A percentile compares a stretch with the other conserved stretches of the same genome.
Conservation (phyloP, 2,888 invertebrate genomes). For the Gortyna flavago region DNA sequence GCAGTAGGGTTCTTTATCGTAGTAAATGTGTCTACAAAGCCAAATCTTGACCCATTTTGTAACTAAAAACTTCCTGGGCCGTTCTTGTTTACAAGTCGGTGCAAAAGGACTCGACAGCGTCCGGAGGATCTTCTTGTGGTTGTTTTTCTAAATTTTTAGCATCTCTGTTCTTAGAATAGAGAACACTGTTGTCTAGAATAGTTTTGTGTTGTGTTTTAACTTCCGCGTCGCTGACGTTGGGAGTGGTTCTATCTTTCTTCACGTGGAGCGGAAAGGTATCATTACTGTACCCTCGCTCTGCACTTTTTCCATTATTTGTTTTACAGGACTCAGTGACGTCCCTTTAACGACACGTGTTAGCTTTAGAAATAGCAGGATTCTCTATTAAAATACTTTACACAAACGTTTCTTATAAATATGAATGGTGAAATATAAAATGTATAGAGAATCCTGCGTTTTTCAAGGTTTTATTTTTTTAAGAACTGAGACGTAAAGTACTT, state of each 20-base stretch:
- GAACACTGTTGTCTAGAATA: conserved; percentile 75
- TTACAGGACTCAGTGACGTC: conserved; percentile 73
- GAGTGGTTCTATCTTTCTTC: conserved; percentile 66
- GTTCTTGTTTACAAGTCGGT: conserved; percentile 88
- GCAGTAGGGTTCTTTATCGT: conserved; percentile 51
- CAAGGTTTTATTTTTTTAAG: conserved; percentile 57
- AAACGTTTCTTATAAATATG: neutral
- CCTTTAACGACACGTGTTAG: conserved; percentile 67
- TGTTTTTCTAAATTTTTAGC: conserved; percentile 70
- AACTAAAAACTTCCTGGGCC: conserved; percentile 75
- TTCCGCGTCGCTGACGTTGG: conserved; percentile 64
- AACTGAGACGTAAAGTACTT: conserved; percentile 82
- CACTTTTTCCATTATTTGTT: conserved; percentile 64
- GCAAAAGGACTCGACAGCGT: conserved; percentile 77
- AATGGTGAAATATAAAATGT: neutral
- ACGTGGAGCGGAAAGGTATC: conserved; percentile 80
- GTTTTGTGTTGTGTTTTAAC: conserved; percentile 74
- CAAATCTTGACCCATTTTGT: conserved; percentile 71
- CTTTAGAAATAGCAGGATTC: conserved; percentile 68
- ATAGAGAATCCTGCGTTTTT: conserved; percentile 71
- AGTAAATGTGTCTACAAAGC: conserved; percentile 76
- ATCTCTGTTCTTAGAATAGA: conserved; percentile 73
- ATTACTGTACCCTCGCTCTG: conserved; percentile 80
- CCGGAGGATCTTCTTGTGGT: conserved; percentile 73
- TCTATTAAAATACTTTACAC: conserved; percentile 56